Evolutionary conservation across 2,888 invertebrate species (phyloP).

Genomic region (Cyaniris semiargus): DNA sequence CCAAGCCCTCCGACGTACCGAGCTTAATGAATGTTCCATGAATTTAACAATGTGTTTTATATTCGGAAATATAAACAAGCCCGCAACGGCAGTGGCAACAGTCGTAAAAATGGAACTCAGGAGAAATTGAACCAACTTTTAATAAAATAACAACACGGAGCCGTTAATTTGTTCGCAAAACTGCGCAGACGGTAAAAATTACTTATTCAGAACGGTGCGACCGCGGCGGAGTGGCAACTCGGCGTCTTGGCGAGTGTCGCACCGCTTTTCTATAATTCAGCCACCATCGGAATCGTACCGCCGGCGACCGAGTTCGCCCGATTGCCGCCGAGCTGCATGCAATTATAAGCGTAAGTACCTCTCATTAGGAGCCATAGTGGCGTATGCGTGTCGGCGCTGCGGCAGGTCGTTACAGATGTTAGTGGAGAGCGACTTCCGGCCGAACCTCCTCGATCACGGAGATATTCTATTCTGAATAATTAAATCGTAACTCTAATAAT

Average conservation of each 20-base stretch:
- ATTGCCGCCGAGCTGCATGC: constrained; percentile 39
- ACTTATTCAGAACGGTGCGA: constrained; percentile 72
- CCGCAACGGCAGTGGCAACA: constrained; percentile 59
- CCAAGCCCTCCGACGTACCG: not conserved
- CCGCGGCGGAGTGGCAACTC: constrained; percentile 58
- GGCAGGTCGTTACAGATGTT: constrained; percentile 36
- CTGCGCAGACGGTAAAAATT: constrained; percentile 77
- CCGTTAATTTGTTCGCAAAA: constrained; percentile 79
- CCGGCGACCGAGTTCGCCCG: constrained; percentile 36
- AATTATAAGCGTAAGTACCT: constrained; percentile 38
- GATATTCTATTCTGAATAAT: constrained; percentile 40
- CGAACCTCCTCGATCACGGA: constrained; percentile 39
- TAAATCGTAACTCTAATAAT: constrained; percentile 38
- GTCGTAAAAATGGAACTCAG: constrained; percentile 72
- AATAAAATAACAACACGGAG: constrained; percentile 78
- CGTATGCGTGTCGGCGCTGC: constrained; percentile 31
- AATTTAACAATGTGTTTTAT: constrained; percentile 44
- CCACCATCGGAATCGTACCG: constrained; percentile 43
- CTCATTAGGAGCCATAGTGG: constrained; percentile 36
- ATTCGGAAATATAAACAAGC: constrained; percentile 66
- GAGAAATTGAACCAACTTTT: constrained; percentile 71
- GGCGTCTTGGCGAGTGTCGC: constrained; percentile 63
- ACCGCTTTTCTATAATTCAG: constrained; percentile 71
- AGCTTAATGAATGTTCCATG: constrained; percentile 34
- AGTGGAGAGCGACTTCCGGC: constrained; percentile 34